These are phyloP conservation scores for Nannobrachium achirus DNA, from an alignment of 2,113 vertebrate genomes.

Conservation along the genomic window DNA sequence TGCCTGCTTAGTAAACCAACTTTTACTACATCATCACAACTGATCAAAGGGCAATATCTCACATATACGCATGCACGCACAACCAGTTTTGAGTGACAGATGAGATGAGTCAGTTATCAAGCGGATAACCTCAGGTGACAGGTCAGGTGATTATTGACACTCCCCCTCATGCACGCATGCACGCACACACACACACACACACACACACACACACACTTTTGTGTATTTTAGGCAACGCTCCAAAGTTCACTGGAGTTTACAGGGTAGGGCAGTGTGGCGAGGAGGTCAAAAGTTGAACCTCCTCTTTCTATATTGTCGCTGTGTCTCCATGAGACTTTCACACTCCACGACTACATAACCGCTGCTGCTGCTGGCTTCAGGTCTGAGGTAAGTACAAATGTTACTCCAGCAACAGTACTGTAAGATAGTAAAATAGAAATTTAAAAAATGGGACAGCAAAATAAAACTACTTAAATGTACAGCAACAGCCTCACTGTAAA, in stretches of 20 bases:
- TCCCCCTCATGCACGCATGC: neutral
- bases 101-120: slow-evolving; percentile 8
- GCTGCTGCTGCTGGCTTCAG: neutral
- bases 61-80: neutral
- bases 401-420: no score
- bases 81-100: neutral
- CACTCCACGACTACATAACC: neutral
- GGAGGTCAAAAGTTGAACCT: slow-evolving; percentile 13
- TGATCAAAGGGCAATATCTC: neutral
- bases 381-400: neutral
- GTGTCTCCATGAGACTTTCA: neutral
- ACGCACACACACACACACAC: neutral
- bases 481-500: no score
- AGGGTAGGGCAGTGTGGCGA: neutral
- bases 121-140: no score
- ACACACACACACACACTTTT: neutral
- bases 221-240: neutral
- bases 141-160: slow-evolving; percentile 16
- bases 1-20: no score
- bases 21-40: neutral
- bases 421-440: no score
- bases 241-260: slow-evolving; percentile 21
- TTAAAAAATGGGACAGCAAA: no score
- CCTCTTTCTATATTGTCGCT: neutral
- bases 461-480: no score